phyloP scores from a whole-genome alignment of 2,888 invertebrate species.

The Notodonta ziczac region DNA sequence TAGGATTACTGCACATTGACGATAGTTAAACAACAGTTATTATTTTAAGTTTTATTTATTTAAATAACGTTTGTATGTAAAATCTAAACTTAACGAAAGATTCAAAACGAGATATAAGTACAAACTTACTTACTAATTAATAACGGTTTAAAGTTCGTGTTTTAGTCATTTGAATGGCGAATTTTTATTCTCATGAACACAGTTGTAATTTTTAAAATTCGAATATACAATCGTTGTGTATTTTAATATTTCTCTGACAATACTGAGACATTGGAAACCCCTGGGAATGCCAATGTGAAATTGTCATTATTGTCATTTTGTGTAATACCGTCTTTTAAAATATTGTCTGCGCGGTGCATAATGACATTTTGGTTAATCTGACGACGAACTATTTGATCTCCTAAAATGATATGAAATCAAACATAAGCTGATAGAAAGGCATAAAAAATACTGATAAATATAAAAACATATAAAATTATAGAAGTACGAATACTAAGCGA shows the following conservation, averaged over 20 bases:
- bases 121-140: neutral
- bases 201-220: constrained; percentile 1
- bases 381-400: no score
- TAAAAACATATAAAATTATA: no score
- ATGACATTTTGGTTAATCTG: no score
- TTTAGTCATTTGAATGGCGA: constrained; percentile 22
- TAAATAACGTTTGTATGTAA: neutral
- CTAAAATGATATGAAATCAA: no score
- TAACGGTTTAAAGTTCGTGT: neutral
- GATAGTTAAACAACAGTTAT: neutral
- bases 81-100: neutral
- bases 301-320: constrained; percentile 30
- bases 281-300: constrained; percentile 36
- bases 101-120: neutral
- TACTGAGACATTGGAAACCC: constrained; percentile 42
- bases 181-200: constrained; percentile 23
- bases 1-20: no score
- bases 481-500: no score
- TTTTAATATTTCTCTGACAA: constrained; percentile 43
- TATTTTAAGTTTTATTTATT: neutral
- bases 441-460: no score
- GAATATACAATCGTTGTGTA: constrained; percentile 25
- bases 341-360: neutral
- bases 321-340: neutral
- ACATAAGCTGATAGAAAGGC: no score